phyloP scores from a whole-genome alignment of 2,113 vertebrate genomes.

The Hassar affinis region DNA sequence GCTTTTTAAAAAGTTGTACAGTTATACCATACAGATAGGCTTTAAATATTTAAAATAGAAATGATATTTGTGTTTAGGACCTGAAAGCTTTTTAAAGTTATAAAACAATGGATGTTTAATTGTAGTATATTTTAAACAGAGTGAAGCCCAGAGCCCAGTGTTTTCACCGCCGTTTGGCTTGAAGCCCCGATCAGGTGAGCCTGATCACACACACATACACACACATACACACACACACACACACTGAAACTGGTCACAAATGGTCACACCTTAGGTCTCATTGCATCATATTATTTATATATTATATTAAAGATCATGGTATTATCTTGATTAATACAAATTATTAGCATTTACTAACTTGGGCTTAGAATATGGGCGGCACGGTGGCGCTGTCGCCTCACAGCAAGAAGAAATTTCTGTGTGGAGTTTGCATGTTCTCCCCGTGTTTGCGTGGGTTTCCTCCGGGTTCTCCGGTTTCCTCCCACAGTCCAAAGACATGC shows the following conservation, averaged over 20 bases:
- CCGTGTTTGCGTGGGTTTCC: too few relatives aligned
- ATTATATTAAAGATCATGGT: neutral
- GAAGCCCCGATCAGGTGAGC: constrained; percentile 91
- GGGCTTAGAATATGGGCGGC: too few relatives aligned
- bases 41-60: neutral
- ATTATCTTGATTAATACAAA: neutral
- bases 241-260: neutral
- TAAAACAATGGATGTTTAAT: neutral
- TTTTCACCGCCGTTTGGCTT: constrained; percentile 81
- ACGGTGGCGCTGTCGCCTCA: too few relatives aligned
- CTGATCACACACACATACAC: neutral
- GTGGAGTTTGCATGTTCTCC: too few relatives aligned
- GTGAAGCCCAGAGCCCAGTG: constrained; percentile 68
- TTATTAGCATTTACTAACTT: neutral
- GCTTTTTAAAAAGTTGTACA: neutral
- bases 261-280: neutral
- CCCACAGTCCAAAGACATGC: too few relatives aligned
- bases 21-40: neutral
- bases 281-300: too few relatives aligned
- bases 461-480: too few relatives aligned
- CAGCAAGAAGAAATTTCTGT: too few relatives aligned
- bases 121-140: constrained; percentile 61
- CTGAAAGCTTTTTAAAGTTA: neutral
- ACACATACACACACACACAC: neutral
- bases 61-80: neutral